phyloP scores from a whole-genome alignment of 2,113 vertebrate genomes.

The Bos indicus region DNA sequence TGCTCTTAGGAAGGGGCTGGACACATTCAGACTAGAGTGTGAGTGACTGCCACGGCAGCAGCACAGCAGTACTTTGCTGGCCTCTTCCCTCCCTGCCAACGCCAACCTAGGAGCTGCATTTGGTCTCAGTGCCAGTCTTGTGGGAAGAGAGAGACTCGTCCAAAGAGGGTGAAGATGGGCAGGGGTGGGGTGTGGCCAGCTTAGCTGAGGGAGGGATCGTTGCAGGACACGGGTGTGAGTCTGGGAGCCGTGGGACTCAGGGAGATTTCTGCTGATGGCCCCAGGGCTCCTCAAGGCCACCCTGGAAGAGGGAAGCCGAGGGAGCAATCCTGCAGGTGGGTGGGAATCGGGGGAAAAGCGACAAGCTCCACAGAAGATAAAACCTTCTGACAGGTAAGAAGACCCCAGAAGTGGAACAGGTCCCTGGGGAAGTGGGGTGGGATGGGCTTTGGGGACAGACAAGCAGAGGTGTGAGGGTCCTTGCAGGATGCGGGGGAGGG shows the following conservation, averaged over 20 bases:
- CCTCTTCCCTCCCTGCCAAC: not conserved
- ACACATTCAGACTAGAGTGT: not conserved
- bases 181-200: not conserved
- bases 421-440: not conserved
- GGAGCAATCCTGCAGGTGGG: not conserved
- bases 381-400: not conserved
- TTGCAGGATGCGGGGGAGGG: not conserved
- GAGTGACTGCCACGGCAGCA: not conserved
- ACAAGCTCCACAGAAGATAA: not conserved
- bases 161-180: not conserved
- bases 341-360: too few relatives aligned
- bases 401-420: not conserved
- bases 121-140: not conserved
- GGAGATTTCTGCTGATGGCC: not conserved
- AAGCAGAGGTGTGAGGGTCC: not conserved
- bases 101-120: too few relatives aligned
- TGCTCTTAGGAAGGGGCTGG: not conserved
- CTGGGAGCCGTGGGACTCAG: not conserved
- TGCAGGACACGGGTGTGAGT: not conserved
- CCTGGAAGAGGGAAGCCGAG: not conserved
- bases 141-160: not conserved
- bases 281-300: not conserved
- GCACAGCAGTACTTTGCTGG: accelerated
- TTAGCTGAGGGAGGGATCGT: not conserved
- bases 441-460: not conserved